Evolutionary conservation across 2,797 vertebrate genomes (phyloP), one percentile per base, ranked within the genome.

Genomic region (Acipenser transmontanus): DNA sequence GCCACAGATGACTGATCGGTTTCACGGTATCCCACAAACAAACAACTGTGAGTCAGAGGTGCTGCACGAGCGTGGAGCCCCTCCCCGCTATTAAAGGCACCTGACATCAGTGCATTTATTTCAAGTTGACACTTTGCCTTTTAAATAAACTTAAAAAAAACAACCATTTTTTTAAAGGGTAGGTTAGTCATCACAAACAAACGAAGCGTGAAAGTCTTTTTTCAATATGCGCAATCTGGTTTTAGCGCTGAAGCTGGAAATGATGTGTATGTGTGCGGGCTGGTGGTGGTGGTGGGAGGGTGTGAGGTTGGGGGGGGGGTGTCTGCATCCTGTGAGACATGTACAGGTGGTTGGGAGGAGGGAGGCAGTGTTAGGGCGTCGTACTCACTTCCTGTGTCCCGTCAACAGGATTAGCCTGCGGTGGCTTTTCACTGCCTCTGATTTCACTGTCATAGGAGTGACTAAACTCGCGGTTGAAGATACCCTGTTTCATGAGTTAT

Each of bases 301-400:
- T 47, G 2, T 34, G 56, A 47, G 49, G 50, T n/a, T 56, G 62
- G 52, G 47, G 56, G 47, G 56, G 88, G 83, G 74, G n/a, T 14
- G 72, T 73, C 65, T 81, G 82, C 90, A 92, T 94, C 91, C 92
- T 93, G 88, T 88, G 89, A 88, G 89, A 88, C 87, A 83, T 82
- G 82, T 84, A 80, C 87, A 92, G 94, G 93, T 93, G 94, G 89
- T 89, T 88, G 71, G 70, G 67, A 76, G 84, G 80, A 79, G 88
- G 84, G 78, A 82, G 6, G 70, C 83, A 75, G 83, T 5, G 70
- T 83, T 75, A 77, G 81, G 81, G 83, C 85, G 75, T 61, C 20
- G 71, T 86, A 82, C 91, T 93, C 92, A 90, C 92, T 93, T 95
- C 94, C 94, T 91, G 83, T 78, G 77, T 80, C 11, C 12, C 67